A percentile compares a stretch with the other conserved stretches of the same genome.
Evolutionary conservation across 2,888 invertebrate species (phyloP).

Genomic region (Scrobipalpa atriplicella): DNA sequence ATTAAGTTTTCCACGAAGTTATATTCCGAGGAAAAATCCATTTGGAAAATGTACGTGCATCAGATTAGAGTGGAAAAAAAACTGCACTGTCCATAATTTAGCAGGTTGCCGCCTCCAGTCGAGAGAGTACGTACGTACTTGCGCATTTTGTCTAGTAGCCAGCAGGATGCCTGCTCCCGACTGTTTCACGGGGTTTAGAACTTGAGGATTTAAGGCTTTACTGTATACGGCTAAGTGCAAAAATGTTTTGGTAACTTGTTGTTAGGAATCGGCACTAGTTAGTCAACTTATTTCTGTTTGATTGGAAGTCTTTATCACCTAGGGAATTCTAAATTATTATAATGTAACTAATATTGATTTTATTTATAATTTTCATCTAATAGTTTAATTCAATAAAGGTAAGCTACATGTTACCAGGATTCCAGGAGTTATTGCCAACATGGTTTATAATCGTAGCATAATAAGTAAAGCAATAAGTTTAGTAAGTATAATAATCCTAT

Average conservation of each 20-base stretch:
- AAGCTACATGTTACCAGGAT: too few relatives aligned
- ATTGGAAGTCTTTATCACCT: too few relatives aligned
- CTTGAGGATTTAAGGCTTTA: conserved; percentile 8
- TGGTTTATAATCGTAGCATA: too few relatives aligned
- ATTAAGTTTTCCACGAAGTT: not conserved
- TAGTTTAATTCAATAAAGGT: too few relatives aligned
- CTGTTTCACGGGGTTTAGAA: conserved; percentile 6
- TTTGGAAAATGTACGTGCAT: conserved; percentile 10
- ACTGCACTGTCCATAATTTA: conserved; percentile 15
- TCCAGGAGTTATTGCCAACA: too few relatives aligned
- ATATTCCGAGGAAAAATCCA: conserved; percentile 9
- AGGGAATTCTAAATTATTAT: too few relatives aligned
- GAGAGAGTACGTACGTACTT: not conserved
- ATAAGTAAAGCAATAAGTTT: too few relatives aligned
- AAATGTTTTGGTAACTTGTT: not conserved
- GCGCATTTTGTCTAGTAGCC: conserved; percentile 14
- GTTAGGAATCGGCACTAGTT: not conserved
- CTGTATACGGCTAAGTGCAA: not conserved
- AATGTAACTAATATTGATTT: too few relatives aligned
- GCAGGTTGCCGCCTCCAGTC: conserved; percentile 6
- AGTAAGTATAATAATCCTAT: too few relatives aligned
- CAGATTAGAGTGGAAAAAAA: conserved; percentile 6
- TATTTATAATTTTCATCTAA: too few relatives aligned
- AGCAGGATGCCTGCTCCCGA: conserved; percentile 6
- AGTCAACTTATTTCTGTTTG: not conserved